phyloP scores from a whole-genome alignment of 2,888 invertebrate genomes.

The Chorisops tibialis region DNA sequence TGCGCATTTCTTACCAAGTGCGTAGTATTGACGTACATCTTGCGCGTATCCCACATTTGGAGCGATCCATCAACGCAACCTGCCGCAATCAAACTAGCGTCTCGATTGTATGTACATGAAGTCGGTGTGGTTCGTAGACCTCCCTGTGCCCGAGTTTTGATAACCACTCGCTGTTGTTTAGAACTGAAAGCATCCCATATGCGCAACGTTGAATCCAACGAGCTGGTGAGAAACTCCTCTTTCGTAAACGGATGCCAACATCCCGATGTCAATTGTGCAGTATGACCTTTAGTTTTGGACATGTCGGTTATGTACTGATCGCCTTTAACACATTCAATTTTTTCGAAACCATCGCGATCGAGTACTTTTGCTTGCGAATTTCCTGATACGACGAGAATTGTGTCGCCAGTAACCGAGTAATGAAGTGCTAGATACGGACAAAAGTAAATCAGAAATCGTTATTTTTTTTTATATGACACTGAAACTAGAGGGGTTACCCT shows the following conservation, averaged over 20 bases:
- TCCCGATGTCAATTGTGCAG: conserved; percentile 83
- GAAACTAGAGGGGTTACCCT: too few species aligned
- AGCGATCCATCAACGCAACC: conserved; percentile 94
- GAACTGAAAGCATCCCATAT: conserved; percentile 84
- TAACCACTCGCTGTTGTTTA: conserved; percentile 73
- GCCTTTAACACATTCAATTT: conserved; percentile 89
- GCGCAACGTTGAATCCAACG: conserved; percentile 89
- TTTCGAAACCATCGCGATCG: conserved; percentile 91
- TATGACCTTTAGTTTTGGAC: conserved; percentile 91
- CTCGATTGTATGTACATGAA: conserved; percentile 76
- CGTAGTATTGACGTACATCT: conserved; percentile 84
- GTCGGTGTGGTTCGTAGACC: conserved; percentile 85
- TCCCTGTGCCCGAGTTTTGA: conserved; percentile 84
- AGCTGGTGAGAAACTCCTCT: conserved; percentile 92
- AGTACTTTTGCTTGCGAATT: conserved; percentile 90
- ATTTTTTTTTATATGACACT: too few species aligned
- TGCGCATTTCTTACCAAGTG: conserved; percentile 77
- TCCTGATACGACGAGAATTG: conserved; percentile 87
- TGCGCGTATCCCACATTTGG: conserved; percentile 96
- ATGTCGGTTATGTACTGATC: conserved; percentile 95
- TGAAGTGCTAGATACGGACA: conserved; percentile 51
- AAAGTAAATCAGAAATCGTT: too few species aligned
- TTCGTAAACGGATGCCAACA: conserved; percentile 90
- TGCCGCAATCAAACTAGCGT: conserved; percentile 83
- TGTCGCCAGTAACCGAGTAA: conserved; percentile 92